Evolutionary conservation across 2,113 vertebrate species (phyloP), one percentile per base, ranked within the genome.

Genomic region (Menura novaehollandiae): DNA sequence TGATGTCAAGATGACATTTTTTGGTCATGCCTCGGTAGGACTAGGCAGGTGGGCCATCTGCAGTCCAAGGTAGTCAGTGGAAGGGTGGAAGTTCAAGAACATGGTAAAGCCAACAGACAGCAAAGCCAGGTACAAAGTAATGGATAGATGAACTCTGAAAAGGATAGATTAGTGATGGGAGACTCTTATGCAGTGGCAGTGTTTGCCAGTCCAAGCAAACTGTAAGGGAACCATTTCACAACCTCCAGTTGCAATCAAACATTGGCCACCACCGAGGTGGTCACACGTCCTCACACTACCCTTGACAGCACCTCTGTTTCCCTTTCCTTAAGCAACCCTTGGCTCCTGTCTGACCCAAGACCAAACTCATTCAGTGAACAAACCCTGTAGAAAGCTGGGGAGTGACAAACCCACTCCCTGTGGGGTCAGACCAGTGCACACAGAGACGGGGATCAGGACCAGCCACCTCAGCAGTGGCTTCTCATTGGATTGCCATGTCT

Each of bases 331-430:
- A 68, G 52, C 51, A 85, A 13, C 30, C 15, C 32, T 15, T 1
- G 0, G 26, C 35, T 37, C 39, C 27, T 58, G 3, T 16, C 63
- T 91, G 84, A 56, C 23, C n/a, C 43, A 78, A 56, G 11, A 32
- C 28, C 0, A 0, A 85, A 27, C 13, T 75, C 4, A 4, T 74
- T 44, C 52, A 17, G 66, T 66, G 56, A 53, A 56, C 4, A 1
- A 84, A 28, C 17, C 15, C 39, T 30, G 8, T 2, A 32, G 33
- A 41, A 67, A 55, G n/a, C 30, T 72, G n/a, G 41, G 26, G 23
- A 39, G 9, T 44, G 28, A 30, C 9, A 43, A 68, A 41, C 28
- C 35, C 2, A 1, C 7, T 58, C 15, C 18, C n/a, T 0, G 0
- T n/a, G 47, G 24, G 17, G 20, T 73, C 67, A 51, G 68, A 68